These are phyloP conservation scores for Gobius niger DNA, from an alignment of 2,113 vertebrate genomes.

Conservation along the genomic window DNA sequence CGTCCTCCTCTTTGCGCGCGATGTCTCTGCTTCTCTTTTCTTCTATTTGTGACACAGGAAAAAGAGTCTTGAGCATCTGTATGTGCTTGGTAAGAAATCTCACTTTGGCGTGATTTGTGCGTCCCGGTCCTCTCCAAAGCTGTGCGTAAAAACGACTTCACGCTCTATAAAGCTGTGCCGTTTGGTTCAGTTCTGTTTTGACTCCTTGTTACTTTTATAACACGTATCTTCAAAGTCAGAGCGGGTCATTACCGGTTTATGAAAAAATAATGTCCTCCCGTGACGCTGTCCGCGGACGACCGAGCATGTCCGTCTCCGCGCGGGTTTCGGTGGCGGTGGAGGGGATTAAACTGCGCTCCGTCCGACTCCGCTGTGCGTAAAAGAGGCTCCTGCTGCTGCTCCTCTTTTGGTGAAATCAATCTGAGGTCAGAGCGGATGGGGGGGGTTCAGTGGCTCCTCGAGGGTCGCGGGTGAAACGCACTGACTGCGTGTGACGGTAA, in stretches of 20 bases:
- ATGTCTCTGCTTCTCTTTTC: neutral
- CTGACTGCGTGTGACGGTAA: neutral
- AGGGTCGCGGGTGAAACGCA: neutral
- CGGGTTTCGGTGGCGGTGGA: neutral
- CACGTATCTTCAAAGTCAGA: neutral
- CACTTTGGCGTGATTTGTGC: neutral
- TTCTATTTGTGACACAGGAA: neutral
- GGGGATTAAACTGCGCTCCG: neutral
- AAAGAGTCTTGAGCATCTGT: neutral
- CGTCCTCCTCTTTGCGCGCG: neutral
- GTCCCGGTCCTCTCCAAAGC: neutral
- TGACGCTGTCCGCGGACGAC: neutral
- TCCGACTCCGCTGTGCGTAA: conserved; percentile 10
- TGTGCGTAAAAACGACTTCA: neutral
- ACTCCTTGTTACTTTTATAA: neutral
- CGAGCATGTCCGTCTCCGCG: neutral
- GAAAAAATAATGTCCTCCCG: neutral
- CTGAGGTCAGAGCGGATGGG: neutral
- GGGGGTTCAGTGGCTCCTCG: neutral
- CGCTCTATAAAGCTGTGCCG: too few relatives aligned
- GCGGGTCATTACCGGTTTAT: neutral
- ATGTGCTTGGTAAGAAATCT: neutral
- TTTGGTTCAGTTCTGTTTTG: neutral
- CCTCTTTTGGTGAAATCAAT: neutral
- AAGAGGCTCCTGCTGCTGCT: neutral